Base-by-base conservation (phyloP, 2,113 vertebrate species). In the Cephalopterus ornatus region DNA sequence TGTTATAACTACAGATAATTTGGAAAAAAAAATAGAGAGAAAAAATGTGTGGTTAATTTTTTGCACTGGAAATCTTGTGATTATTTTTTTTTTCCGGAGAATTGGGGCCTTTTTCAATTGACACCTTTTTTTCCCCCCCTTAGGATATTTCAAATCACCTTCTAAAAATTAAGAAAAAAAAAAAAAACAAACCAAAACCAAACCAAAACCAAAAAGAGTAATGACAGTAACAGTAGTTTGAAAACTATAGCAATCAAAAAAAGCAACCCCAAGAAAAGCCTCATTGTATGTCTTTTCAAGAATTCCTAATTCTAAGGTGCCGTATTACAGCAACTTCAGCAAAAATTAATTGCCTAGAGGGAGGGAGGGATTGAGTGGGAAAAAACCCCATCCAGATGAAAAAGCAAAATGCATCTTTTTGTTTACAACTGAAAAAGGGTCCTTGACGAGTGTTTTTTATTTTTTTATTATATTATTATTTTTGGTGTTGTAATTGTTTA, bases 361-460 rank as follows among this genome's bases (percentile, higher is more conserved):
- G 85, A 35, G 93, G 95, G 95, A 88, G 84, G 65, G 95, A 92
- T 95, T 32, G 93, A 97, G 96, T 62, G 97, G 97, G 92, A 24
- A 89, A 97, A 97, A 95, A 93, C 5, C 41, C 37, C 95, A 94
- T 95, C 86, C 85, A 97, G 91, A 97, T 84, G 61, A 96, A 97
- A 98, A 98, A 97, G 76, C 97, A 96, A 98, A 98, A 98, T 98
- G 98, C 98, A 98, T 97, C 95, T 97, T 98, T 98, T 98, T 97
- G 94, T 98, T 98, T 98, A 97, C 98, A 98, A 98, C 98, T 98
- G 98, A 98, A 98, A 98, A 98, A 98, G 98, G 98, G 98, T 98
- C 98, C 98, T 98, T 97, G 97, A 98, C 97, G 68, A 98, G 97
- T 98, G 98, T 98, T 98, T 98, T 98, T 97, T 98, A 97, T 97